Conservation (phyloP, 2,113 vertebrate species). For the Hemichromis elongatus region DNA sequence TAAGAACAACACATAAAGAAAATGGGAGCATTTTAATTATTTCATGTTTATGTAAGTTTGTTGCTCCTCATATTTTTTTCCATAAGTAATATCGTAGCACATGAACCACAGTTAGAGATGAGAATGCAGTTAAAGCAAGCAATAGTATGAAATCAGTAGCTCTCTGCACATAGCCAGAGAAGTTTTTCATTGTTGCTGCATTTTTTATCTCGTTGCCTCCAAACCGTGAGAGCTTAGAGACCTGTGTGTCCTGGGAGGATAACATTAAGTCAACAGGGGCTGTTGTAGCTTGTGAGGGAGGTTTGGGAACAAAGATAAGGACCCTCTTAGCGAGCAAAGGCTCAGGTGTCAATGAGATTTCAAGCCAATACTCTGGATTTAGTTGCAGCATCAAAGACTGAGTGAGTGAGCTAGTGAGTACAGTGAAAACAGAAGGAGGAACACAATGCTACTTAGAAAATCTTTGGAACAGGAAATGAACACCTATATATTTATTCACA, state of each 20-base stretch:
- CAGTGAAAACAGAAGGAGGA: not conserved
- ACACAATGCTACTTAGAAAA: not conserved
- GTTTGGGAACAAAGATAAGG: slow-evolving; percentile 42
- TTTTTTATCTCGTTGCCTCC: slow-evolving; percentile 2
- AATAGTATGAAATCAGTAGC: not conserved
- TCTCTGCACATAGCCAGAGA: not conserved
- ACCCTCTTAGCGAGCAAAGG: not conserved
- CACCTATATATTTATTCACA: not conserved
- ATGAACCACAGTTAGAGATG: not conserved
- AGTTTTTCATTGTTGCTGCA: not conserved
- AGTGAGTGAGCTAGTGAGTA: not conserved
- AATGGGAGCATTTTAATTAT: not conserved
- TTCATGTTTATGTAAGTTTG: not conserved
- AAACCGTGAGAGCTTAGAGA: slow-evolving; percentile 15
- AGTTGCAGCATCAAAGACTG: not conserved
- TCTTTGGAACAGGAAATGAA: not conserved
- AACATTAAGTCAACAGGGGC: slow-evolving; percentile 27
- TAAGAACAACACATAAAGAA: not conserved
- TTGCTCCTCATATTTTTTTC: not conserved
- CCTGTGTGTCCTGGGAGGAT: slow-evolving; percentile 4
- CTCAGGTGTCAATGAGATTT: slow-evolving; percentile 33
- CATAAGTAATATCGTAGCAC: not conserved
- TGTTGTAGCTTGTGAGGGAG: slow-evolving; percentile 1
- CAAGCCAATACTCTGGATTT: not conserved
- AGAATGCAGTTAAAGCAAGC: not conserved